Base-by-base conservation (phyloP, 2,888 invertebrate genomes). In the Caenorhabditis wallacei region DNA sequence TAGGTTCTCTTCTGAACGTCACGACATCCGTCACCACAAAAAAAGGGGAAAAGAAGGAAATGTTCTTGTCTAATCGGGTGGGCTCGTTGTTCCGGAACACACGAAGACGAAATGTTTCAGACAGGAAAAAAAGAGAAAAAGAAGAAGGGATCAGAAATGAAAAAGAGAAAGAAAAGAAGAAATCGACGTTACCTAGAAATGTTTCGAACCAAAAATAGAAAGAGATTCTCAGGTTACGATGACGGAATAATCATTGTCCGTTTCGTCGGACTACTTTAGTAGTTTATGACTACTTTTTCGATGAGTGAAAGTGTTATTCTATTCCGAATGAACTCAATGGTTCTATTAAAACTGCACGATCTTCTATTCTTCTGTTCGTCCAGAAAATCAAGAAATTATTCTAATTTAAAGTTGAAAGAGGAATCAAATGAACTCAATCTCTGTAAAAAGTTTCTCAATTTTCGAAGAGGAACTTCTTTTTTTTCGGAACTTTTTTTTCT, bases 21-120 rank as follows among this genome's bases (percentile, higher is more conserved):
- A 74, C 40, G 54, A 40, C 64, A 74, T 74, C 74, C 64, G 74
- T 43, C 74, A 56, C 30, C 46, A 66, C 64, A 54, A 64, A 74
- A 54, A 74, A 64, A 37, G 53, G 8, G 40, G 16, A 53, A 26
- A 54, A 57, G 20, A 18, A 18, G 46, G 46, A 57, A 56, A 57
- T 63, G 72, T 64, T 74, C 74, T 64, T 54, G 59, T 30, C 51
- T 64, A 56, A 64, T 74, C 74, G 74, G 37, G 63, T 37, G 18
- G 64, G 56, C 70, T 70, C 59, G 64, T 54, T 64, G 64, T 64
- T 74, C 74, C 74, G 74, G 74, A 66, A 74, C 74, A 74, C 64
- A 64, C 64, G 20, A 54, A 74, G 72, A 57, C 46, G 74, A 66
- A 74, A 74, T 74, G 74, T 74, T 74, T 74, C 74, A 64, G 74